A percentile compares a stretch with the other conserved stretches of the same genome.
Evolutionary conservation across 1,140 invertebrate genomes (phyloP).

Genomic region (Anadara kagoshimensis): DNA sequence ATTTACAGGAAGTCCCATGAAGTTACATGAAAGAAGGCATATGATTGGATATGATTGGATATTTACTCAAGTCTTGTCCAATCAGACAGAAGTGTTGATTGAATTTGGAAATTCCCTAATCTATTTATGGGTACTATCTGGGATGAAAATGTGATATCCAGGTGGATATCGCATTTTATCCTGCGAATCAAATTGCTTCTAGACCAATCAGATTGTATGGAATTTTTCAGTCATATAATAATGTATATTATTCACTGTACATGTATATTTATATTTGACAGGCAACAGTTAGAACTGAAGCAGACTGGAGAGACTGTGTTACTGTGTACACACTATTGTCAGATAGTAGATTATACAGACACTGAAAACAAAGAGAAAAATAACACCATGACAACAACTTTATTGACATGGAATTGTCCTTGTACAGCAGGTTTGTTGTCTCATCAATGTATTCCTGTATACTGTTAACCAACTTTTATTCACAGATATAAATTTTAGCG

Average conservation of each 20-base stretch:
- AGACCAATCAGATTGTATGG: neutral
- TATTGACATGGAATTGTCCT: conserved; percentile 29
- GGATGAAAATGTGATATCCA: no score
- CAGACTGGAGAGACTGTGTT: conserved; percentile 8
- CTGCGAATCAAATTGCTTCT: no score
- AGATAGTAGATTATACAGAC: neutral
- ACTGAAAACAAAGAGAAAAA: neutral
- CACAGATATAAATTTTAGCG: no score
- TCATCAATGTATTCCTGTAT: neutral
- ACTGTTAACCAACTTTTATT: no score
- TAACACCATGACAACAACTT: neutral
- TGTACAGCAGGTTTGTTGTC: conserved; percentile 21
- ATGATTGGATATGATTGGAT: no score
- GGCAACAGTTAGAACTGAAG: conserved; percentile 32
- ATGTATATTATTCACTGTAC: neutral
- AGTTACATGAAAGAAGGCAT: no score
- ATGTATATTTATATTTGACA: conserved; percentile 15
- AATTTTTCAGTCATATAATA: neutral
- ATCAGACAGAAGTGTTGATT: no score
- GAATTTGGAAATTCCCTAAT: no score
- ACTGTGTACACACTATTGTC: conserved; percentile 36
- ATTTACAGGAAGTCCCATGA: no score
- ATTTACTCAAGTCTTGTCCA: no score
- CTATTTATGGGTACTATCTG: no score
- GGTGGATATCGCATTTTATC: no score